A percentile compares a stretch with the other conserved stretches of the same genome.
These are phyloP conservation scores for Latheticus oryzae DNA, from an alignment of 2,888 invertebrate species.

Conservation along the genomic window DNA sequence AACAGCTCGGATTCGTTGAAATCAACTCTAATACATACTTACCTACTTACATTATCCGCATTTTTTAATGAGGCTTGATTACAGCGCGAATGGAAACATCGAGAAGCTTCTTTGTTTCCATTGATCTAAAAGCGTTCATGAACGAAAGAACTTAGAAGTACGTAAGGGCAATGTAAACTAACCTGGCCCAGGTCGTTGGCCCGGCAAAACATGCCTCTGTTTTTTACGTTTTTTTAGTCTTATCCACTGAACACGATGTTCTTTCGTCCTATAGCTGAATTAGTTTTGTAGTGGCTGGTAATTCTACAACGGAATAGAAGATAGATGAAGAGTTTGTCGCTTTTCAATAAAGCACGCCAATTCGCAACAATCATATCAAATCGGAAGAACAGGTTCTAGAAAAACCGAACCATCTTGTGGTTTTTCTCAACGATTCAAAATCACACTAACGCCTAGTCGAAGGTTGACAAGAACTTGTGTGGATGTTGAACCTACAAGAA, in stretches of 20 bases:
- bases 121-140: constrained; percentile 32
- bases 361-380: too few relatives aligned
- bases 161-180: constrained; percentile 56
- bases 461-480: constrained; percentile 21
- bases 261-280: constrained; percentile 46
- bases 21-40: constrained; percentile 29
- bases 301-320: constrained; percentile 17
- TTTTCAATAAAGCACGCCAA: too few relatives aligned
- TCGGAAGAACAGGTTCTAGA: constrained; percentile 25
- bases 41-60: constrained; percentile 27
- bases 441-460: too few relatives aligned
- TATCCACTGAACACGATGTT: constrained; percentile 53
- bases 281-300: constrained; percentile 30
- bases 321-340: too few relatives aligned
- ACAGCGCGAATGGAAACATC: constrained; percentile 10
- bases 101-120: constrained; percentile 15
- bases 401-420: too few relatives aligned
- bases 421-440: too few relatives aligned
- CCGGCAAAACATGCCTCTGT: constrained; percentile 57
- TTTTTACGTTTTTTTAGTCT: constrained; percentile 56
- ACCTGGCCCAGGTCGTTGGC: constrained; percentile 57
- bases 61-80: constrained; percentile 32
- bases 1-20: constrained; percentile 12
- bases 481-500: constrained; percentile 25
- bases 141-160: constrained; percentile 49